Evolutionary conservation across 1,140 invertebrate genomes (phyloP).

Genomic region (Formica exsecta): DNA sequence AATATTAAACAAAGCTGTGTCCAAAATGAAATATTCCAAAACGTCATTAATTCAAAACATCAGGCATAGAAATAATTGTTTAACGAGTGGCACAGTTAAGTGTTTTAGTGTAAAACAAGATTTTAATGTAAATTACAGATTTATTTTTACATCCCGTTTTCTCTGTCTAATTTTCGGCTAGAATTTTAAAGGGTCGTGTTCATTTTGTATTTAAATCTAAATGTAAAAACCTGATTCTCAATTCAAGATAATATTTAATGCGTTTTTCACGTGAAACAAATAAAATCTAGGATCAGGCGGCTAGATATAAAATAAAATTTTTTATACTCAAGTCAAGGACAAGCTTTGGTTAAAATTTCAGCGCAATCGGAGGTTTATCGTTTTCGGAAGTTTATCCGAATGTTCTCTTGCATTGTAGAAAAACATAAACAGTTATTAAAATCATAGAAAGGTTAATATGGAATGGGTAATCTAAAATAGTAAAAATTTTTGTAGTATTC

Average conservation of each 20-base stretch:
- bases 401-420: no score
- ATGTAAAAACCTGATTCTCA: background rate
- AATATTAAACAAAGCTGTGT: constrained; percentile 11
- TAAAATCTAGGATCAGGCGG: background rate
- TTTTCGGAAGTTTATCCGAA: no score
- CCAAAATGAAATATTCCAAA: background rate
- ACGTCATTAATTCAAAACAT: background rate
- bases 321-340: no score
- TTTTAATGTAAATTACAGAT: background rate
- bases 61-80: background rate
- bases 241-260: background rate
- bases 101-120: background rate
- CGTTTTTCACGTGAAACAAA: background rate
- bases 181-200: background rate
- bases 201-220: background rate
- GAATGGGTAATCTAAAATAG: no score
- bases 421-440: no score
- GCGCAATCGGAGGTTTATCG: no score
- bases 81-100: background rate
- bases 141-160: background rate
- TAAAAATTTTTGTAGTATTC: no score
- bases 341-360: no score
- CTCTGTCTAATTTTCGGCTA: background rate
- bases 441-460: no score
- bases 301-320: background rate